Evolutionary conservation across 2,113 vertebrate genomes (phyloP).

Genomic region (Ginglymostoma cirratum): DNA sequence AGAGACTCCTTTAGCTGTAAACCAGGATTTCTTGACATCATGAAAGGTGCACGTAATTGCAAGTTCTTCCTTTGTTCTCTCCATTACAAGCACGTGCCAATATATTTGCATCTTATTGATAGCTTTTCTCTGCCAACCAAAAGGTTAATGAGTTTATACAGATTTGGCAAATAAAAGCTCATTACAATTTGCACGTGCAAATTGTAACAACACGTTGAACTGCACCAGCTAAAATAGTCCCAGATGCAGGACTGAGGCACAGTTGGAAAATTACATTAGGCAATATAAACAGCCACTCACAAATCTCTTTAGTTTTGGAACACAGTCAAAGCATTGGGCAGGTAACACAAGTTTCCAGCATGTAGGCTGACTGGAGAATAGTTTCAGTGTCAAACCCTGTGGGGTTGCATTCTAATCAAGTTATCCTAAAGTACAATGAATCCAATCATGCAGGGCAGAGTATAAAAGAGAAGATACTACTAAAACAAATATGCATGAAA

Average conservation of each 20-base stretch:
- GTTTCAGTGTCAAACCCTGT: slow-evolving; percentile 13
- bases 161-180: background rate
- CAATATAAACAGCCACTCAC: background rate
- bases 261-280: background rate
- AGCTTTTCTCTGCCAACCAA: background rate
- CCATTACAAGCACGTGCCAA: background rate
- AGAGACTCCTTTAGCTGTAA: background rate
- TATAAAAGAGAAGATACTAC: background rate
- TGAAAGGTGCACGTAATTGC: background rate
- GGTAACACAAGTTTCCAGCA: background rate
- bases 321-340: background rate
- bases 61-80: background rate
- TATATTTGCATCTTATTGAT: background rate
- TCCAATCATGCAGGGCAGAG: background rate
- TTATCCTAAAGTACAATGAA: background rate
- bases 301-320: background rate
- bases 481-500: slow-evolving; percentile 17
- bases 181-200: background rate
- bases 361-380: background rate
- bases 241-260: background rate
- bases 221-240: background rate
- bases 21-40: background rate
- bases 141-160: background rate
- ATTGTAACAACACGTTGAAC: background rate
- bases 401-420: slow-evolving; percentile 24